Conservation (phyloP, 2,888 invertebrate genomes). For the Ephialtes manifestator region DNA sequence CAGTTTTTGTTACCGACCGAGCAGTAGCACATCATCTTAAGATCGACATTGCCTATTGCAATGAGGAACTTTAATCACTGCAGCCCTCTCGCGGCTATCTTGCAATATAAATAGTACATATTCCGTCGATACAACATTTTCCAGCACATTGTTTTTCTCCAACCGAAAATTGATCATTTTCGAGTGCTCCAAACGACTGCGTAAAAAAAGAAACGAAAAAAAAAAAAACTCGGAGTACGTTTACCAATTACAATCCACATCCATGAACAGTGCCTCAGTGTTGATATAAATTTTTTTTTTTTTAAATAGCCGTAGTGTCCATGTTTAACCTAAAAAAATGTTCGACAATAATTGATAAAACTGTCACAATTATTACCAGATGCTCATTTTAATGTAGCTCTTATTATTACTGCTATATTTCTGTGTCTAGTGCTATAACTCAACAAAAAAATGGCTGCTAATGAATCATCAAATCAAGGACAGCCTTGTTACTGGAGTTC, state of each 20-base stretch:
- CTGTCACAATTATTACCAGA: background rate
- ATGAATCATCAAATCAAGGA: conserved; percentile 70
- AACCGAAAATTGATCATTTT: conserved; percentile 29
- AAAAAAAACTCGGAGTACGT: conserved; percentile 5
- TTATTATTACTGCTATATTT: background rate
- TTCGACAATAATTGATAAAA: background rate
- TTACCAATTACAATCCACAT: background rate
- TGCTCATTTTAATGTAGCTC: background rate
- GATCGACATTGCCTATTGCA: no score
- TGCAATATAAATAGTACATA: background rate
- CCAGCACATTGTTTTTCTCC: background rate
- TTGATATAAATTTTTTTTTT: no score
- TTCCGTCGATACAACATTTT: background rate
- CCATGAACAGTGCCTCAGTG: background rate
- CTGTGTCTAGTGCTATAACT: background rate
- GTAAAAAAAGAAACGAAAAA: conserved; percentile 20
- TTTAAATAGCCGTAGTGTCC: no score
- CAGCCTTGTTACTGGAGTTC: conserved; percentile 75
- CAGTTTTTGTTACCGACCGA: no score
- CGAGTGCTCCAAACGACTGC: conserved; percentile 19
- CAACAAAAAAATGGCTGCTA: conserved; percentile 73
- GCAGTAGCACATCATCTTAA: background rate
- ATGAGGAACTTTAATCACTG: background rate
- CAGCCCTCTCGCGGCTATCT: background rate
- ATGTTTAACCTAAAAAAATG: conserved; percentile 49